Base-by-base conservation (phyloP, 2,888 invertebrate species). In the Chesias legatella region DNA sequence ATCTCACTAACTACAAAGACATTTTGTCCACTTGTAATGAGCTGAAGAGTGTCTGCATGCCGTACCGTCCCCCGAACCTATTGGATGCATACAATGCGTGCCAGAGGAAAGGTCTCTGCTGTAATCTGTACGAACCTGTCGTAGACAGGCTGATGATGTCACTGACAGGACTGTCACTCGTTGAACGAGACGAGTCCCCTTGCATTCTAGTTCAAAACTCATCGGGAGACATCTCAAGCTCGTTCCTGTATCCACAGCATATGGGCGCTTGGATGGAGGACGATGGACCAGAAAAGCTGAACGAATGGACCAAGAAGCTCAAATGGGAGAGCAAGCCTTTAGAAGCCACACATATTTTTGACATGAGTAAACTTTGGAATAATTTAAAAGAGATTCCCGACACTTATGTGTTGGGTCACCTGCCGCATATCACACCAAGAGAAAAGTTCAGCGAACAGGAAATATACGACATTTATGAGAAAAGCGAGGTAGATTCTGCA, bases 191-290 rank as follows among this genome's bases (percentile, higher is more conserved):
- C 3, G 73, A 80, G 3, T 76, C 69, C 8, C 79, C 68, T 41
- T 57, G 67, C 7, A 52, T 84, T 6, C 58, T 88, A 4, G 72
- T 78, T 51, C 75, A 78, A 20, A 89, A 88, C 49, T 73, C 85
- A 0, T 55, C 86, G 1, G 89, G 89, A 1, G 89, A 89, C 44
- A 67, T 88, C 31, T 69, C 78, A 1, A 66, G 69, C 26, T 80
- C 88, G 34, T 61, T 61, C 0, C 24, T 88, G 8, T 78, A 69
- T 36, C 79, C 82, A 0, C 63, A 73, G 21, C 65, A 78, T 41
- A 64, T 79, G 64, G 65, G 70, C 1, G 57, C 63, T 1, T 74
- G 74, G 33, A 60, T 79, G 3, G 75, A 74, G 8, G 76, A 82
- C 10, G 71, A 79, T n/a, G 69, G 75, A 23, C 42, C 62, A 1